phyloP scores from a whole-genome alignment of 2,113 vertebrate species.

The Tachycineta bicolor region DNA sequence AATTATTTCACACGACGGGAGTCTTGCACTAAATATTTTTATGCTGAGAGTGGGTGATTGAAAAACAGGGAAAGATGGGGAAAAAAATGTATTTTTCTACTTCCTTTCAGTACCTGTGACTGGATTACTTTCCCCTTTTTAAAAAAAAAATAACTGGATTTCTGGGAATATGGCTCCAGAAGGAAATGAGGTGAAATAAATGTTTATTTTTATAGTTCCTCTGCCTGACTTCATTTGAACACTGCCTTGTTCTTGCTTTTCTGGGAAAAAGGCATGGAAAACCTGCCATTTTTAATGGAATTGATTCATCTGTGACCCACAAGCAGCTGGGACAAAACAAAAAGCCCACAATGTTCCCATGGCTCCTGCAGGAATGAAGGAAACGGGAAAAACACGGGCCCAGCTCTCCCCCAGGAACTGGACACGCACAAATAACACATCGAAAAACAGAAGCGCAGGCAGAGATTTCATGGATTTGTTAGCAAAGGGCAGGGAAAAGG shows the following conservation, averaged over 20 bases:
- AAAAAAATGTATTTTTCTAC: neutral
- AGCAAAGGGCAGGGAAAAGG: neutral
- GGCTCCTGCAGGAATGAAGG: neutral
- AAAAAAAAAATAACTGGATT: neutral
- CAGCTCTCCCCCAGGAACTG: neutral
- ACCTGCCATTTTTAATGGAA: neutral
- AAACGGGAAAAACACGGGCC: neutral
- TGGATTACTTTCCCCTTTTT: neutral
- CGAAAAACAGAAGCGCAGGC: neutral
- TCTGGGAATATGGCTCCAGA: neutral
- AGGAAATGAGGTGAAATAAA: neutral
- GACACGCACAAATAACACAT: neutral
- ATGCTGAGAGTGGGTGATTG: neutral
- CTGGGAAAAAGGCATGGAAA: neutral
- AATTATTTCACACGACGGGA: neutral
- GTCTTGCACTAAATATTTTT: neutral
- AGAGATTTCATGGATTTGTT: neutral
- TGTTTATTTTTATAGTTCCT: neutral
- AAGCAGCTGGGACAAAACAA: neutral
- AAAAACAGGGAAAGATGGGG: neutral
- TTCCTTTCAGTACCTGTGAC: neutral
- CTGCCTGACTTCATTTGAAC: neutral
- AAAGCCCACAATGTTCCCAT: fast-evolving
- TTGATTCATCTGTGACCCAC: neutral
- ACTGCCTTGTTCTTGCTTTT: neutral